A percentile compares a stretch with the other conserved stretches of the same genome.
These are phyloP conservation scores for Grammomys dolichurus DNA, from an alignment of 2,113 vertebrate species.

Conservation along the genomic window DNA sequence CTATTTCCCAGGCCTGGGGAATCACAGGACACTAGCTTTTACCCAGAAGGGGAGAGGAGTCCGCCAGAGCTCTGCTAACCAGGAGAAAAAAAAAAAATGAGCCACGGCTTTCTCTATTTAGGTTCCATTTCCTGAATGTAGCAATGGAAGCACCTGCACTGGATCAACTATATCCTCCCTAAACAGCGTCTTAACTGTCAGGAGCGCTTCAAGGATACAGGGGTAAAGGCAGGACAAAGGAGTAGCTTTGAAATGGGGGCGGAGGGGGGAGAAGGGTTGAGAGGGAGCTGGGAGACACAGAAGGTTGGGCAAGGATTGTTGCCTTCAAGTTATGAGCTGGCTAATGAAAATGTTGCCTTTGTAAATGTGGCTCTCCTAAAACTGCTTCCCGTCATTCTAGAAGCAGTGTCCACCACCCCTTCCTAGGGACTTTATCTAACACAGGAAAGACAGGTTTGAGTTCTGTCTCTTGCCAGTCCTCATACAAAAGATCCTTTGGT, in stretches of 20 bases:
- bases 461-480: neutral
- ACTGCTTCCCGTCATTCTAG: constrained; percentile 33
- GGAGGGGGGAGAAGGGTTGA: accelerated
- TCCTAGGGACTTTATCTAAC: neutral
- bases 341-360: constrained; percentile 33
- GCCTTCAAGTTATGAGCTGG: constrained; percentile 15
- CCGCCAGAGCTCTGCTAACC: neutral
- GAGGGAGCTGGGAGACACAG: neutral
- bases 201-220: constrained; percentile 31
- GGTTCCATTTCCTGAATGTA: constrained; percentile 56
- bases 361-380: neutral
- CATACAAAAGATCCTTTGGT: constrained; percentile 2
- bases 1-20: neutral
- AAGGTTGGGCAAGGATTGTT: neutral
- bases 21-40: neutral
- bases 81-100: constrained; percentile 53
- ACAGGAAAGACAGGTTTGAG: neutral
- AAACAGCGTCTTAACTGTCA: constrained; percentile 31
- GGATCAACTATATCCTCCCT: constrained; percentile 41
- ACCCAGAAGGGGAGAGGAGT: neutral
- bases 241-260: neutral
- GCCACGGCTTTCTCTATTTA: neutral
- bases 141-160: constrained; percentile 42
- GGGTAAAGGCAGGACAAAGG: constrained; percentile 8
- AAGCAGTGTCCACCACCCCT: neutral